Base-by-base conservation (phyloP, 2,113 vertebrate genomes). In the Eurystomus gularis region DNA sequence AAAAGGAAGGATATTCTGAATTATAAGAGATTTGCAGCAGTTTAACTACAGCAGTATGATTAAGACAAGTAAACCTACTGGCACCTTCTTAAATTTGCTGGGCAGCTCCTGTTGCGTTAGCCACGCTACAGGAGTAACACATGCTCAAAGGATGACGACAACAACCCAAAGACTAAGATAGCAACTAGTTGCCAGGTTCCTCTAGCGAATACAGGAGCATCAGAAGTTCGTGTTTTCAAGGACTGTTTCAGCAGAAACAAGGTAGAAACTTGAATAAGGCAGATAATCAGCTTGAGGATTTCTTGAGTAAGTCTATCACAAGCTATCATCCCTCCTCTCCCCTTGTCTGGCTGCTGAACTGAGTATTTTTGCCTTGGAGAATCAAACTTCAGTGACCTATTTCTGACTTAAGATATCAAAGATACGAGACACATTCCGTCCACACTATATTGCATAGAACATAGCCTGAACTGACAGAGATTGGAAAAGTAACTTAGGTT, bases 371-470 rank as follows among this genome's bases (percentile, higher is more conserved):
- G 65, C 89, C 61, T 48, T 49, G 11, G 18, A 91, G 57, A 71
- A 65, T 86, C 88, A 90, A 93, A 81, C 51, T 39, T 23, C 77
- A 73, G 70, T 87, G 64, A 95, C 91, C 88, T 85, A 11, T 29
- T 89, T 90, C 40, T 82, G 78, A 65, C 73, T 91, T 58, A 4
- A 64, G 73, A 82, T 82, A 94, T 57, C 83, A 84, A 70, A 89
- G 91, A 73, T 16, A 80, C 1, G 23, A 81, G 65, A 51, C 61
- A 62, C 55, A 68, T 72, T 51, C 93, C 73, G 76, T 33, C 81
- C 39, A 39, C 5, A 5, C 61, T n/a, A 3, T 75, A 72, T 5
- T 62, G 61, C 68, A 78, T 0, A 64, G 80, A 95, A 71, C 4
- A 4, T 6, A 52, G 66, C 39, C 70, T 46, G 51, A 95, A 83